These are phyloP conservation scores for Sinhomidia bicolor DNA, from an alignment of 2,888 invertebrate species.

Conservation along the genomic window DNA sequence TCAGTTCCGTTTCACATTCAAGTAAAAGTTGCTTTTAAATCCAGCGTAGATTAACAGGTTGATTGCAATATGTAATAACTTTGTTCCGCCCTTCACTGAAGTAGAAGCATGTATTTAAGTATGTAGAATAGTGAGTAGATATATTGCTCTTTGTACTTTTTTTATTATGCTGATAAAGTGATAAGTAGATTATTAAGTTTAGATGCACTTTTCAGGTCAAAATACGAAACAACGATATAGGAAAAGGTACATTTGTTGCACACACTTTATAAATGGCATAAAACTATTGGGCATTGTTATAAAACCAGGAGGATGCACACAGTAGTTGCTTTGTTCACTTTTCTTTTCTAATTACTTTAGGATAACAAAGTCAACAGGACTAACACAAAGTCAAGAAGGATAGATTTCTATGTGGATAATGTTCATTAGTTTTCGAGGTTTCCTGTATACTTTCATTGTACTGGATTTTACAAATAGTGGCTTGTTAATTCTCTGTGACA, in stretches of 20 bases:
- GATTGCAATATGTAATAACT: too few species aligned
- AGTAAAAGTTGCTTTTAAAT: neutral
- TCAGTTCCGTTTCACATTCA: neutral
- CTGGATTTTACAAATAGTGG: neutral
- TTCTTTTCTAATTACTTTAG: neutral
- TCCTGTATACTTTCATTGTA: neutral
- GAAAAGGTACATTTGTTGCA: neutral
- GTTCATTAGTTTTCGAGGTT: neutral
- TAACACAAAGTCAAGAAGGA: constrained; percentile 24
- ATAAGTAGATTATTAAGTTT: neutral
- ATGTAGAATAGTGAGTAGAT: too few species aligned
- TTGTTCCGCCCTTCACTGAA: too few species aligned
- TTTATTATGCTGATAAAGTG: neutral
- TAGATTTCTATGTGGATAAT: constrained; percentile 1
- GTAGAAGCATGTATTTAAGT: too few species aligned
- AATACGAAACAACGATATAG: neutral
- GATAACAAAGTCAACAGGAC: neutral
- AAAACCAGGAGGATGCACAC: neutral
- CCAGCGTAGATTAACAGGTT: neutral
- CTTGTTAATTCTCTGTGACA: neutral
- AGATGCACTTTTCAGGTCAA: neutral
- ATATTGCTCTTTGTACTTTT: too few species aligned
- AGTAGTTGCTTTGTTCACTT: neutral
- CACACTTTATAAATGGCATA: neutral
- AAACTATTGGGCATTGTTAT: neutral